Evolutionary conservation across 2,888 invertebrate species (phyloP), one percentile per base, ranked within the genome.

Genomic region (Euspilapteryx auroguttella): DNA sequence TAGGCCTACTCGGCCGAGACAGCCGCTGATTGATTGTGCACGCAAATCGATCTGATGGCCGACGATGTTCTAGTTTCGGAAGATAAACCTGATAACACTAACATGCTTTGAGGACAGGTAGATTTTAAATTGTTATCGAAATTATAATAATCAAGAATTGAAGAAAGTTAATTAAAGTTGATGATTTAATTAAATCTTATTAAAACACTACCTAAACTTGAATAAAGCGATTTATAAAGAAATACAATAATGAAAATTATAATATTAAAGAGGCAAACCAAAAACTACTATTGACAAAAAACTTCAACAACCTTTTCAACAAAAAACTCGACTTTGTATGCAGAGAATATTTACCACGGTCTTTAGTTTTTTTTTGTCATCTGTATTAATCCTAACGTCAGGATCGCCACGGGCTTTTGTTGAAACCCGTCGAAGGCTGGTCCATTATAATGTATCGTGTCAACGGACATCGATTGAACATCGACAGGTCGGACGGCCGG

Each of bases 391-490:
- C 71, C 68, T 58, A 62, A 59, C 58, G 71, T 73, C 71, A 69
- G 58, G 62, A 68, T 57, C 63, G 63, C 69, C 65, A 65, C 68
- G 65, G 68, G 69, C 68, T 68, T 32, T 71, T 69, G 68, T 71
- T 65, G 57, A 63, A 65, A 61, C 63, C 62, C 57, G 65, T 66
- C 63, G 69, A 64, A 61, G 55, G 44, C 53, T 47, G 55, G 57
- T 51, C 71, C 71, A 66, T 71, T 71, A 66, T 73, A 73, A 71
- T 66, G 68, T 65, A 62, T 68, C 65, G 69, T 71, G 75, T 73
- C 73, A 73, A 64, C 68, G 69, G 56, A 68, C 71, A 71, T 62
- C 66, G 68, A 68, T 63, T 62, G 71, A 68, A 64, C 69, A 69
- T 66, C 66, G 73, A 66, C 65, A 62, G 56, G 53, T 55, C 46